These are phyloP conservation scores for Hesperia comma DNA, from an alignment of 2,888 invertebrate species.

Conservation along the genomic window DNA sequence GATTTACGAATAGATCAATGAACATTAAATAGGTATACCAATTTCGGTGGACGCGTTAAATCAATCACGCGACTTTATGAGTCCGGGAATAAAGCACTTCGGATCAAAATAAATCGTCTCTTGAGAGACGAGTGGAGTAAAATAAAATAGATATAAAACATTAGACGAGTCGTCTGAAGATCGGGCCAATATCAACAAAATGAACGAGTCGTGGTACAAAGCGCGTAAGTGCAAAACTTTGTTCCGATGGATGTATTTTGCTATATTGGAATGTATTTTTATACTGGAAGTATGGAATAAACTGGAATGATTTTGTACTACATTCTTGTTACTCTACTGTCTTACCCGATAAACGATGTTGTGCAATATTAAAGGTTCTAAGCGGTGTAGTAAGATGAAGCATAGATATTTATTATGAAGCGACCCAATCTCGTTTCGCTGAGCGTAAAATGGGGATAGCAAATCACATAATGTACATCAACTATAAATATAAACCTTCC, in stretches of 20 bases:
- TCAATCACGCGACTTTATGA: background rate
- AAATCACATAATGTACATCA: too few relatives aligned
- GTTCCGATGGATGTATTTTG: background rate
- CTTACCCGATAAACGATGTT: too few relatives aligned
- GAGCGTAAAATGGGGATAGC: too few relatives aligned
- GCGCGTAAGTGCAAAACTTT: conserved; percentile 5
- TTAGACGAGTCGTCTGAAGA: conserved; percentile 19
- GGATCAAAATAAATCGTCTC: conserved; percentile 13
- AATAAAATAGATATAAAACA: conserved; percentile 20
- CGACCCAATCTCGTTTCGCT: too few relatives aligned
- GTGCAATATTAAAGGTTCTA: too few relatives aligned
- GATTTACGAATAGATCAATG: too few relatives aligned
- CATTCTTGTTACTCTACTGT: too few relatives aligned
- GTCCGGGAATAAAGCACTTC: background rate
- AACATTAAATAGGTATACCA: background rate
- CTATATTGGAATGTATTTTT: background rate
- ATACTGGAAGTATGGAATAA: background rate
- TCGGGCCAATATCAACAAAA: conserved; percentile 41
- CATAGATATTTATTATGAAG: too few relatives aligned
- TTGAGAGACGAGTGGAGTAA: conserved; percentile 23
- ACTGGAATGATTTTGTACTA: too few relatives aligned
- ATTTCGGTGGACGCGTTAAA: background rate
- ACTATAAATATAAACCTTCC: too few relatives aligned
- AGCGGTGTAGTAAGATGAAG: too few relatives aligned
- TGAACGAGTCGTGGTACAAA: background rate